A percentile compares a stretch with the other conserved stretches of the same genome.
Conservation (phyloP, 2,888 invertebrate species). For the Chymomyza caudatula region DNA sequence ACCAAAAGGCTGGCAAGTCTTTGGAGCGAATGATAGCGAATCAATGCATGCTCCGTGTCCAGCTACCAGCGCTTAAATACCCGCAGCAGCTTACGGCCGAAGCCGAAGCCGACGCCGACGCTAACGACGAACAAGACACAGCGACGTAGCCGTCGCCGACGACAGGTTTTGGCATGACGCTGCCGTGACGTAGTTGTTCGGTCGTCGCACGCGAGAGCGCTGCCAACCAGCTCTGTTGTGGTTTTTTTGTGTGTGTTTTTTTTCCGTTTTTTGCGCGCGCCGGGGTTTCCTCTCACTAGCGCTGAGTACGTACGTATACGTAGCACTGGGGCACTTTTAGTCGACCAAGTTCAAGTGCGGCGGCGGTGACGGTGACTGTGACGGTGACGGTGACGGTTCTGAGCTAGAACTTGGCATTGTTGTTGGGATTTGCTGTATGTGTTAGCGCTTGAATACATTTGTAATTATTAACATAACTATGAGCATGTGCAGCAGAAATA, state of each 20-base stretch:
- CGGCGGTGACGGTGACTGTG: conserved; percentile 20
- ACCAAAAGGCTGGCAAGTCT: conserved; percentile 79
- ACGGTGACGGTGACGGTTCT: background rate
- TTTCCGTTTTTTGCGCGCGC: background rate
- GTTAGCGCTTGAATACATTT: background rate
- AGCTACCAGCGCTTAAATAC: conserved; percentile 84
- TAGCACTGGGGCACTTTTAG: conserved; percentile 64
- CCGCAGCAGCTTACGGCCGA: conserved; percentile 52
- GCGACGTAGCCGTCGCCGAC: conserved; percentile 6
- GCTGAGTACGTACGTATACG: conserved; percentile 9
- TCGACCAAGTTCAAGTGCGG: conserved; percentile 69
- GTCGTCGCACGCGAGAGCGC: background rate
- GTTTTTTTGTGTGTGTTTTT: background rate
- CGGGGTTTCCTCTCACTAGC: conserved; percentile 66
- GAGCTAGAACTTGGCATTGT: conserved; percentile 49
- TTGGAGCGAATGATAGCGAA: conserved; percentile 84
- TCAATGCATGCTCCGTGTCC: conserved; percentile 84
- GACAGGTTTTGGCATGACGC: conserved; percentile 73
- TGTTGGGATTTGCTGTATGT: conserved; percentile 54
- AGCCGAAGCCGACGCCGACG: conserved; percentile 26
- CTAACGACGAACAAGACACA: background rate
- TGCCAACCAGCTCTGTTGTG: background rate
- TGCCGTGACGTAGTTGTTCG: conserved; percentile 18
- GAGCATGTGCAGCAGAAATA: background rate
- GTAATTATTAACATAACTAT: background rate